A percentile compares a stretch with the other conserved stretches of the same genome.
Conservation (phyloP, 2,888 invertebrate species). For the Lithophane semibrunnea region DNA sequence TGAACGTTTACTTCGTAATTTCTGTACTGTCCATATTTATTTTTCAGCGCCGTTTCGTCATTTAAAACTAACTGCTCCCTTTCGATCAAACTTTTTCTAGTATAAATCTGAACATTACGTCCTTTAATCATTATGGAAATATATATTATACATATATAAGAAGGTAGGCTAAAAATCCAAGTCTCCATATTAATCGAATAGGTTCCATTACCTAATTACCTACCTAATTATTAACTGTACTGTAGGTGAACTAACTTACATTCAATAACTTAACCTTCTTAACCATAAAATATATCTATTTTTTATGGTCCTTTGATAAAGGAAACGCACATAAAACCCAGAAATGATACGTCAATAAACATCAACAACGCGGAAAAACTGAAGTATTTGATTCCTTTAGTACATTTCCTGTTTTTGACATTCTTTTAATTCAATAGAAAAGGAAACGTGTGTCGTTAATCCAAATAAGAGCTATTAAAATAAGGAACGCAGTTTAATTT, state of each 20-base stretch:
- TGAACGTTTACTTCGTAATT: too few species aligned
- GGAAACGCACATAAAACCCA: conserved; percentile 20
- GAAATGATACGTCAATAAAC: conserved; percentile 41
- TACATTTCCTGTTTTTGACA: conserved; percentile 65
- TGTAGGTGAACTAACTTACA: neutral
- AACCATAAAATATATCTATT: too few species aligned
- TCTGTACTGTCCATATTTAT: too few species aligned
- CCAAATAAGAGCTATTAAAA: conserved; percentile 66
- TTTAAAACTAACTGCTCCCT: too few species aligned
- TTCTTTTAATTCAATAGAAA: conserved; percentile 54
- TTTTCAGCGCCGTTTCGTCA: too few species aligned
- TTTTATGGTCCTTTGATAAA: conserved; percentile 25
- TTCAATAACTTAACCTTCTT: neutral
- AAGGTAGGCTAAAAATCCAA: neutral
- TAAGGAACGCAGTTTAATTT: conserved; percentile 42
- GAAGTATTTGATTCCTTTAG: conserved; percentile 37
- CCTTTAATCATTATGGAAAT: too few species aligned
- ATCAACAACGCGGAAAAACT: conserved; percentile 49
- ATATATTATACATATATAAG: too few species aligned
- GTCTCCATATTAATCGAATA: neutral
- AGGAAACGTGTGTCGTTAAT: conserved; percentile 65
- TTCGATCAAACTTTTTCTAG: too few species aligned
- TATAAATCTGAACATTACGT: too few species aligned
- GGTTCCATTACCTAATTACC: neutral
- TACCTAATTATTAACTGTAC: neutral